Evolutionary conservation across 2,113 vertebrate species (phyloP).

Genomic region (Ceyx cyanopectus): DNA sequence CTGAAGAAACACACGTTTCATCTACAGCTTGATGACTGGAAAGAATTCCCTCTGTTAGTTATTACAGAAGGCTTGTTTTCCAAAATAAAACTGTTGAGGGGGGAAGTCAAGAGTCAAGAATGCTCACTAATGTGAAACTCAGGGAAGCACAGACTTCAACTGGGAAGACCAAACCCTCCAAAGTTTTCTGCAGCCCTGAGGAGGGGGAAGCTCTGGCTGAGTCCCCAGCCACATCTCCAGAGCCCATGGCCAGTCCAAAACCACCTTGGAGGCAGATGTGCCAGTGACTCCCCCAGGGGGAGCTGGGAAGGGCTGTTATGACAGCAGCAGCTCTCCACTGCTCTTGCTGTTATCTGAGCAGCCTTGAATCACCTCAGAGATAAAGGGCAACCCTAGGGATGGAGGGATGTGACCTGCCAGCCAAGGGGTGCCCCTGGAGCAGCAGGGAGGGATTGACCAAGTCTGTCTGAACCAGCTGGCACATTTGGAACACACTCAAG

Average conservation of each 20-base stretch:
- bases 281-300: background rate
- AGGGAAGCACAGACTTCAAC: background rate
- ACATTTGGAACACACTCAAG: background rate
- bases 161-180: background rate
- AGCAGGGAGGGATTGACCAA: background rate
- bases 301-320: background rate
- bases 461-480: background rate
- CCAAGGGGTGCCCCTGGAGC: fast-evolving
- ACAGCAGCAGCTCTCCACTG: background rate
- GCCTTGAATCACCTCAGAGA: fast-evolving
- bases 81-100: background rate
- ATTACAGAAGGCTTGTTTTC: background rate
- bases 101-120: background rate
- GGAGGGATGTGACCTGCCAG: fast-evolving
- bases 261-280: background rate
- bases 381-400: fast-evolving
- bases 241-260: background rate
- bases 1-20: conserved; percentile 2
- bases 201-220: background rate
- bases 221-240: background rate
- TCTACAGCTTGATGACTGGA: background rate
- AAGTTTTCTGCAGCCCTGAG: background rate
- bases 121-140: background rate
- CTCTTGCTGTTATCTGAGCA: background rate
- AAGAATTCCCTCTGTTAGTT: background rate